phyloP scores from a whole-genome alignment of 2,797 vertebrate species.

The Microtus californicus region DNA sequence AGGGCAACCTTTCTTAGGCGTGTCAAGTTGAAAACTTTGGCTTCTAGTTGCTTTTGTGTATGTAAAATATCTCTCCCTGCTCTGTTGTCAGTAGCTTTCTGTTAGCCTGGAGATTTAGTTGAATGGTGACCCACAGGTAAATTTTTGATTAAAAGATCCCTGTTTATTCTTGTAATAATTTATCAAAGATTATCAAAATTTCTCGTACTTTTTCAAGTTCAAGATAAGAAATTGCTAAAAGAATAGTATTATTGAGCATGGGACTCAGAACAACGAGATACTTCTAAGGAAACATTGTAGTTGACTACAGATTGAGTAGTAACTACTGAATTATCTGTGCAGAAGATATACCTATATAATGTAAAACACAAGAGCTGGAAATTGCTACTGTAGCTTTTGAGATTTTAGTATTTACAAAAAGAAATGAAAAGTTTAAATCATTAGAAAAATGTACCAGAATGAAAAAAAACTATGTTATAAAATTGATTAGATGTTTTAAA shows the following conservation, averaged over 20 bases:
- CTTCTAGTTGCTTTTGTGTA: neutral
- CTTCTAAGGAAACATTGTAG: neutral
- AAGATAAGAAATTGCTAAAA: neutral
- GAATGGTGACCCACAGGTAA: neutral
- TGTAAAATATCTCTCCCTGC: neutral
- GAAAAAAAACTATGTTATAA: neutral
- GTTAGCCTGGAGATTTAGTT: neutral
- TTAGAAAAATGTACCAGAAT: neutral
- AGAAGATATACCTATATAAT: neutral
- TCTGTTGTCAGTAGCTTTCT: neutral
- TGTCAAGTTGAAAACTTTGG: neutral
- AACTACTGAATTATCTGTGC: neutral
- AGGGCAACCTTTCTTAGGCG: neutral
- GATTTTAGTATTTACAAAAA: constrained; percentile 31
- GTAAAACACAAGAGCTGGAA: neutral
- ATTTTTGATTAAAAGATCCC: constrained; percentile 27
- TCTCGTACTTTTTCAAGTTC: neutral
- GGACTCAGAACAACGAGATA: constrained; percentile 44
- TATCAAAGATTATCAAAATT: constrained; percentile 48
- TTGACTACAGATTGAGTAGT: neutral
- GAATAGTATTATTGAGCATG: neutral
- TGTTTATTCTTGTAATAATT: neutral
- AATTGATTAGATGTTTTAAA: neutral
- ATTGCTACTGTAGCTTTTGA: constrained; percentile 26
- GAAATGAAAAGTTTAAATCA: neutral